Base-by-base conservation (phyloP, 2,888 invertebrate species). In the Diarsia rubi region DNA sequence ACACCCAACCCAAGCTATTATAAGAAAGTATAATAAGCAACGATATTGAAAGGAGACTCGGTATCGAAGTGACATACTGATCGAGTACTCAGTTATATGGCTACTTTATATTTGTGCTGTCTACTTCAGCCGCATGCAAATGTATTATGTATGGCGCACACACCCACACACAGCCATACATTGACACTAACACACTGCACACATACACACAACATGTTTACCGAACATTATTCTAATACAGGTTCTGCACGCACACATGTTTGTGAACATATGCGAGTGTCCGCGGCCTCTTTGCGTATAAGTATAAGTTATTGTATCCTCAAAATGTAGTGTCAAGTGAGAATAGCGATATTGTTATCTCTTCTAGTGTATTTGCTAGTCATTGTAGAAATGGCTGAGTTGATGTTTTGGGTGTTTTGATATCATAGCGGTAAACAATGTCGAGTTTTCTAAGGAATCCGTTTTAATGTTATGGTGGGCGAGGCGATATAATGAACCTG, bases 21-120 rank as follows among this genome's bases (percentile, higher is more conserved):
- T 57, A 81, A 71, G 73, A 86, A 78, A 88, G 74, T 74, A 66
- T 67, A 78, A 73, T 70, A 76, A 79, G 63, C 73, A 75, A 67
- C 77, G 78, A 80, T 83, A 69, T 80, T 64, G 69, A 70, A 80
- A 84, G 69, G 66, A 70, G 69, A 57, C 67, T 69, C 67, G 69
- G 73, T 82, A 79, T 89, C 83, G 84, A 90, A 88, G 88, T 95
- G 94, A 94, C 94, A 94, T 92, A 93, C 92, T 94, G 93, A 93
- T 93, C 93, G 93, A 93, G 90, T 92, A 92, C 93, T 92, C 92
- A 88, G 89, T 85, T 82, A 85, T 83, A 84, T 84, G 85, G 79
- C 90, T 88, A 90, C 64, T 82, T 42, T 90, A 90, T 89, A 89
- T 91, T 89, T 67, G 24, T 54, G 88, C 88, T 91, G 90, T 90